Evolutionary conservation across 1,140 invertebrate genomes (phyloP).

Genomic region (Portunus trituberculatus): DNA sequence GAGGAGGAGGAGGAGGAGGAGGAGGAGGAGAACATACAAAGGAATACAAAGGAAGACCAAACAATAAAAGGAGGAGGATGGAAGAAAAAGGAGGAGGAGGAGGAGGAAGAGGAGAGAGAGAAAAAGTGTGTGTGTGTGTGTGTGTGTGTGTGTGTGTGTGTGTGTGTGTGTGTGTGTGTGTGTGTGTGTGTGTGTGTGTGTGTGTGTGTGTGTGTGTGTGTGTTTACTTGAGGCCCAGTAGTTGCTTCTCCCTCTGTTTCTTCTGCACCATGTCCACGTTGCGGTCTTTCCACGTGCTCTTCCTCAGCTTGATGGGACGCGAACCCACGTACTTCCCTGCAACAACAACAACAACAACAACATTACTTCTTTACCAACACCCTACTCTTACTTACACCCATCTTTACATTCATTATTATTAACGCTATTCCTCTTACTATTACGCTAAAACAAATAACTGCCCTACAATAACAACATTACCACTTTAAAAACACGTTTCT

Average conservation of each 20-base stretch:
- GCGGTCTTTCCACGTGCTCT: conserved; percentile 97
- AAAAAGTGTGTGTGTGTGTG: too few species aligned
- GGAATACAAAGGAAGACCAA: too few species aligned
- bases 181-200: too few species aligned
- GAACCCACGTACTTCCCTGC: conserved; percentile 97
- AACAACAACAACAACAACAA: conserved; percentile 54
- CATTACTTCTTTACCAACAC: background rate
- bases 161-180: too few species aligned
- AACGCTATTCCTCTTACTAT: too few species aligned
- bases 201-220: background rate
- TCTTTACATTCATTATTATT: background rate
- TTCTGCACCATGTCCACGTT: conserved; percentile 96
- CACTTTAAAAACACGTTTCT: background rate
- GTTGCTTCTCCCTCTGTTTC: conserved; percentile 85
- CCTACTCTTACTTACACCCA: background rate
- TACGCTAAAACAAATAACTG: background rate
- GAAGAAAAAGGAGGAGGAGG: too few species aligned
- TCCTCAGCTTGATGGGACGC: conserved; percentile 97
- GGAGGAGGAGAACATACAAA: too few species aligned
- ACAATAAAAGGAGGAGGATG: too few species aligned
- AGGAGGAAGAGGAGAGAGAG: too few species aligned
- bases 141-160: too few species aligned
- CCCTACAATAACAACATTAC: background rate
- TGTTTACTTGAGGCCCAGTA: conserved; percentile 74
- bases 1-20: too few species aligned